These are phyloP conservation scores for Caenorhabditis afra DNA, from an alignment of 2,888 invertebrate species.

Conservation along the genomic window DNA sequence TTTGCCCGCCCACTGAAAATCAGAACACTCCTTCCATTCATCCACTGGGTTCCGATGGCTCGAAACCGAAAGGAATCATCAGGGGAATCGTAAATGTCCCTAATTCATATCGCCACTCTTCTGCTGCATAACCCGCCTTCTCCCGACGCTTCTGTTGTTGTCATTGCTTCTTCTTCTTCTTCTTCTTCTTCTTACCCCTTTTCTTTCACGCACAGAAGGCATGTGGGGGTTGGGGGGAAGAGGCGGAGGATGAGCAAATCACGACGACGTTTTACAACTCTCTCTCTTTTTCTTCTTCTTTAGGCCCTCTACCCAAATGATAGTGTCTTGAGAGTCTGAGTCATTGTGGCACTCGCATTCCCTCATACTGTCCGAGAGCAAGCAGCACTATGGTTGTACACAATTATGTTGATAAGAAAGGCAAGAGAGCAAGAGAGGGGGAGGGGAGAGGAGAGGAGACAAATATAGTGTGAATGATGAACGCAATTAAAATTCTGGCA, in stretches of 20 bases:
- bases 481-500: not conserved
- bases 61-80: constrained; percentile 33
- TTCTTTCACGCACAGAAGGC: not conserved
- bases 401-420: constrained; percentile 6
- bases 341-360: not conserved
- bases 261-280: constrained; percentile 35
- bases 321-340: constrained; percentile 3
- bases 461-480: not conserved
- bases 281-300: not conserved
- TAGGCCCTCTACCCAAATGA: constrained; percentile 4
- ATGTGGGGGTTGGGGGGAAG: constrained; percentile 15
- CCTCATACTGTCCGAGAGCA: too few species aligned
- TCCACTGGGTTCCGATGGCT: too few species aligned
- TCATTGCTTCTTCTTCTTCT: constrained; percentile 16
- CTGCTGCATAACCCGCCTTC: constrained; percentile 26
- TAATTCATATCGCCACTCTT: constrained; percentile 60
- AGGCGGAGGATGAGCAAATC: constrained; percentile 32
- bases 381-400: constrained; percentile 10
- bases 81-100: constrained; percentile 59
- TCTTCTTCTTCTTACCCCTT: not conserved
- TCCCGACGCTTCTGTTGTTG: constrained; percentile 48
- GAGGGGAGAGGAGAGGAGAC: not conserved
- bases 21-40: constrained; percentile 7
- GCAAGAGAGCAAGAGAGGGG: constrained; percentile 2
- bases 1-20: constrained; percentile 17